These are phyloP conservation scores for Bostrychus sinensis DNA, from an alignment of 2,113 vertebrate species.

Conservation along the genomic window DNA sequence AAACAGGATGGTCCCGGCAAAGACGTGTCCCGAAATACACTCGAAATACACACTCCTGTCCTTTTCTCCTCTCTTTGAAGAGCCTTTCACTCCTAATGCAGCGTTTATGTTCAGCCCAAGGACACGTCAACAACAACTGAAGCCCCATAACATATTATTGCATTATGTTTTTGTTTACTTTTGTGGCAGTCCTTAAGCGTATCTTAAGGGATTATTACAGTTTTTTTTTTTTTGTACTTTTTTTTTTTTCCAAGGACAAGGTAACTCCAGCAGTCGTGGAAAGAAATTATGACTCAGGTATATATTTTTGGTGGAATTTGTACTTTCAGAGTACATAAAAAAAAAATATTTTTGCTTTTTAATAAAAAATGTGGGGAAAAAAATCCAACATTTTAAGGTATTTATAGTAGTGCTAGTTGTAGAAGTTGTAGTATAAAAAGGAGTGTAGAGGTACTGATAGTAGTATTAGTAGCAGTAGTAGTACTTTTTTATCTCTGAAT, in stretches of 20 bases:
- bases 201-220: background rate
- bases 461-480: too few species aligned
- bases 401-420: too few species aligned
- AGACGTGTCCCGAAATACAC: constrained; percentile 54
- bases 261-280: background rate
- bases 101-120: constrained; percentile 48
- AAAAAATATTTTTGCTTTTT: too few species aligned
- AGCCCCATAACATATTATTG: background rate
- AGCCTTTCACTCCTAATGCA: constrained; percentile 43
- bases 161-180: background rate
- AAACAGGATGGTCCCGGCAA: constrained; percentile 41
- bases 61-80: constrained; percentile 3
- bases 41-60: constrained; percentile 14
- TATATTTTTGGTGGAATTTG: too few species aligned
- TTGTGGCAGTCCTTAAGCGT: background rate
- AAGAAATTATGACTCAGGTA: too few species aligned
- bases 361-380: too few species aligned
- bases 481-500: too few species aligned
- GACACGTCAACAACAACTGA: constrained; percentile 16
- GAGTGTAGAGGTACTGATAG: too few species aligned
- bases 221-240: too few species aligned
- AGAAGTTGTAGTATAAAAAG: too few species aligned
- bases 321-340: too few species aligned
- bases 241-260: background rate
- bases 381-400: too few species aligned